phyloP scores from a whole-genome alignment of 2,113 vertebrate species.

The Australoheros scitulus region DNA sequence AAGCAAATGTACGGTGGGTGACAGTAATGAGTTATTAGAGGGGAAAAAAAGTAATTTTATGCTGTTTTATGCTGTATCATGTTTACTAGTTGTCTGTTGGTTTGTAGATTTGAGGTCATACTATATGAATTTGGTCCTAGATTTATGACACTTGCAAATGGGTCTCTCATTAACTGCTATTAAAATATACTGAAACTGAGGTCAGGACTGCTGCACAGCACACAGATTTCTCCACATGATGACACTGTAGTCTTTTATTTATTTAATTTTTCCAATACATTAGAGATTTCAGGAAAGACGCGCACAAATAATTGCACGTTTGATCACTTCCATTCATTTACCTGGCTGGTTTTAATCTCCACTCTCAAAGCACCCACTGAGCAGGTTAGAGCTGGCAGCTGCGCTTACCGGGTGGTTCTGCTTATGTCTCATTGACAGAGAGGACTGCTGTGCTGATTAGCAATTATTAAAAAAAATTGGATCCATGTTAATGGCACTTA shows the following conservation, averaged over 20 bases:
- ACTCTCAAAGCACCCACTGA: conserved; percentile 21
- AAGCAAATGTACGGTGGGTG: not conserved
- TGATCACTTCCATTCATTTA: conserved; percentile 64
- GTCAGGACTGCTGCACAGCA: not conserved
- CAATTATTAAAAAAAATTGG: conserved; percentile 46
- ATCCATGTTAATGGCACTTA: conserved; percentile 41
- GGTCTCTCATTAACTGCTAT: not conserved
- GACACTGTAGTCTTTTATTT: not conserved
- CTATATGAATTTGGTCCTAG: not conserved
- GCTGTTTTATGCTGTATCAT: too few relatives aligned
- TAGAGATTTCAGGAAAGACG: conserved; percentile 10
- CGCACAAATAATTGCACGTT: conserved; percentile 9
- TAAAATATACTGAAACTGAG: too few relatives aligned
- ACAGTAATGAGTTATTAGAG: not conserved
- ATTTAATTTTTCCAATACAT: not conserved
- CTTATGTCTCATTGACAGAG: conserved; percentile 39
- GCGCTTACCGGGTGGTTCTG: conserved; percentile 37
- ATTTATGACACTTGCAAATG: not conserved
- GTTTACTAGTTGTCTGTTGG: not conserved
- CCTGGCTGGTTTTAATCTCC: conserved; percentile 48
- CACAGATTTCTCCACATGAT: not conserved
- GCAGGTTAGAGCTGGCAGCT: conserved; percentile 46
- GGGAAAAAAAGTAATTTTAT: not conserved
- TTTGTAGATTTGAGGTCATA: not conserved
- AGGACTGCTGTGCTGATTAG: conserved; percentile 56